Conservation (phyloP, 2,888 invertebrate genomes). For the Cenopis cana region DNA sequence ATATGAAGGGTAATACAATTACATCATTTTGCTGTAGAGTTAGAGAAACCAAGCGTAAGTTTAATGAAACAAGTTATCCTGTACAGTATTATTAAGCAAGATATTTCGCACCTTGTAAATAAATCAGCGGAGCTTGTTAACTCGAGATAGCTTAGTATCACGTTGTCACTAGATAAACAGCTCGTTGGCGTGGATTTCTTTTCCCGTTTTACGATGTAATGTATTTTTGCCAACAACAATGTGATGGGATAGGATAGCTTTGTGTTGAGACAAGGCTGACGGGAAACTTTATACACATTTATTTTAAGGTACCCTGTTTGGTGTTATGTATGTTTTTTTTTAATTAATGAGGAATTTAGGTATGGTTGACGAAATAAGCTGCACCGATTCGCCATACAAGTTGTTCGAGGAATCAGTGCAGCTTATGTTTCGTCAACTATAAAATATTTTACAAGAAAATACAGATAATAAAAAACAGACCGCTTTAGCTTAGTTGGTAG, state of each 20-base stretch:
- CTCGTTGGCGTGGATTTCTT: constrained; percentile 50
- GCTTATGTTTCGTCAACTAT: no score
- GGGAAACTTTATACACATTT: constrained; percentile 33
- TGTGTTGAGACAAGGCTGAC: constrained; percentile 42
- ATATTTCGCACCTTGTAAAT: constrained; percentile 35
- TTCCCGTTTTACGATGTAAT: constrained; percentile 50
- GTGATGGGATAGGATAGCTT: constrained; percentile 39
- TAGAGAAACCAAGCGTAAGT: neutral
- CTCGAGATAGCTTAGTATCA: constrained; percentile 46
- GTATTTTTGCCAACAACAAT: constrained; percentile 50
- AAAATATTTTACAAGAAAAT: neutral
- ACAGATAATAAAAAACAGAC: neutral
- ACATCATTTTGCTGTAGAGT: no score
- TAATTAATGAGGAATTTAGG: no score
- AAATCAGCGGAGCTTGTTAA: constrained; percentile 38
- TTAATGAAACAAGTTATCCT: neutral
- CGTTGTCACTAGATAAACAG: constrained; percentile 47
- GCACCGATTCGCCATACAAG: no score
- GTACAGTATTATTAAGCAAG: constrained; percentile 21
- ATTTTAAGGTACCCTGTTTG: neutral
- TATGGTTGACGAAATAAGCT: no score
- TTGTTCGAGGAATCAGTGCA: no score
- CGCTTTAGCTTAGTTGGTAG: no score
- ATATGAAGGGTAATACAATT: no score
- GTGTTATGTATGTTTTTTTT: no score